A percentile compares a stretch with the other conserved stretches of the same genome.
These are phyloP conservation scores for Parazoanthus swiftii DNA, from an alignment of 92 coral and sea anemone genomes.

Conservation along the genomic window DNA sequence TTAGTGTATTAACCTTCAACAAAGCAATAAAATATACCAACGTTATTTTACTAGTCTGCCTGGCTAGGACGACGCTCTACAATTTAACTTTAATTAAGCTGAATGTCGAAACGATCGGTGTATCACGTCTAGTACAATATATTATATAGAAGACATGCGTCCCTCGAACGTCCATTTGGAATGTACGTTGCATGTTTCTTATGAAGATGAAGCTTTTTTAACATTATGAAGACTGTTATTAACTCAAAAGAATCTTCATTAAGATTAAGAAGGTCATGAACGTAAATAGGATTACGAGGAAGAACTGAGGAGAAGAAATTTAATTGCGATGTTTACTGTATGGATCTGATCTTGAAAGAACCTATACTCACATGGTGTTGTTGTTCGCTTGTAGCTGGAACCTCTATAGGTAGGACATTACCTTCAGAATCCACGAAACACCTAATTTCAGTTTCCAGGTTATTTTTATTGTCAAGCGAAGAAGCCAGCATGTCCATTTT, in stretches of 20 bases:
- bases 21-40: not conserved
- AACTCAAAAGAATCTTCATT: no score
- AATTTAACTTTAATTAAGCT: not conserved
- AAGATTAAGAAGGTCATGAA: no score
- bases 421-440: constrained; percentile 31
- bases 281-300: no score
- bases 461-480: not conserved
- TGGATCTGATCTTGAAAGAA: not conserved
- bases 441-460: constrained; percentile 18
- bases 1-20: not conserved
- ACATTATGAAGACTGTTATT: no score
- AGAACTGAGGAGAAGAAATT: no score
- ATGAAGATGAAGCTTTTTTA: not conserved
- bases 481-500: not conserved
- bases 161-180: not conserved
- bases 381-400: constrained; percentile 5
- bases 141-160: no score
- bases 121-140: no score
- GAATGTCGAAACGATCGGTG: not conserved
- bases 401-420: constrained; percentile 25
- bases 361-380: constrained; percentile 7
- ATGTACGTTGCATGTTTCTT: not conserved
- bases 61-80: not conserved
- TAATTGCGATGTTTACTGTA: constrained; percentile 15
- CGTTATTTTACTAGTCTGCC: not conserved